Evolutionary conservation across 2,888 invertebrate species (phyloP), one percentile per base, ranked within the genome.

Genomic region (Agonum fuliginosum): DNA sequence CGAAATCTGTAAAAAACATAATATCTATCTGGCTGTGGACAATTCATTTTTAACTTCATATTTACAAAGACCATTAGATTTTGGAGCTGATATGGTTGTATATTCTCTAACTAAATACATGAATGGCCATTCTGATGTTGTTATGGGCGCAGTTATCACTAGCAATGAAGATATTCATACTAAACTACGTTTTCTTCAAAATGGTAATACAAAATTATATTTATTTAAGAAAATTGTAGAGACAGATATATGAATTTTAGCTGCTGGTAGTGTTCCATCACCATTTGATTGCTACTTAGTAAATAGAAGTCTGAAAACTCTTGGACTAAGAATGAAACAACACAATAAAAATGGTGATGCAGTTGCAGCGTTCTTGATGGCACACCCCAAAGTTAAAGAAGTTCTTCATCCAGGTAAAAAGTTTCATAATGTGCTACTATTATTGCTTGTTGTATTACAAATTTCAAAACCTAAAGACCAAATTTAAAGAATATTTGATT

Each of bases 81-180:
- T 97, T 34, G 99, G 98, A 0, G 98, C 96, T 0, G 98, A 99
- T 86, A 88, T 98, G 73, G 94, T 93, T 1, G 88, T 96, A 82
- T 97, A 99, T 87, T 99, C 99, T 0, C 84, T 98, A 73, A 97
- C 98, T 0, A 99, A 99, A 87, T 99, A 98, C 85, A 95, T 99
- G 93, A 99, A 99, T 87, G 99, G 99, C 0, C 99, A 99, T 87
- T 93, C 96, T 0, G 99, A 99, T 88, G 95, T 97, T 17, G 92
- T 99, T 3, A 99, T 99, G 99, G 99, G 99, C 1, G 94, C 95
- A 12, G 91, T 93, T 4, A 88, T 95, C 34, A 91, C 94, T 1
- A 96, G 92, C 81, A 90, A 92, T 81, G 91, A 94, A 46, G 91
- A 91, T 51, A 83, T 98, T 1, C 92, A 91, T 79, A 88, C 92